A percentile compares a stretch with the other conserved stretches of the same genome.
Conservation (phyloP, 2,888 invertebrate genomes). For the Corbicula japonica region DNA sequence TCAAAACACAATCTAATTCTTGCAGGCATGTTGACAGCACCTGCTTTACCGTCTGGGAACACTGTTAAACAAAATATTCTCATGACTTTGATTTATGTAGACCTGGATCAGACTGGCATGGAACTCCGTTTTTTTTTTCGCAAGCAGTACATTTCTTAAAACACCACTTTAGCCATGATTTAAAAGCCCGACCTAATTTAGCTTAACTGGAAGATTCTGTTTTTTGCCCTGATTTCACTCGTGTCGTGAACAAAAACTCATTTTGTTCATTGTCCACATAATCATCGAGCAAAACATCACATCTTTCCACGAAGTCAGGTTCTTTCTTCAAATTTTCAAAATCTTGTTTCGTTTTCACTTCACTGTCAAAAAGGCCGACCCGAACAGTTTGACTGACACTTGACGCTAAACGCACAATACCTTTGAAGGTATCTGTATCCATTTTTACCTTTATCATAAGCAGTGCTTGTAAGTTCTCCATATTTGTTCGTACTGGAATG, state of each 20-base stretch:
- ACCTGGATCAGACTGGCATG: no score
- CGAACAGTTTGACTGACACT: background rate
- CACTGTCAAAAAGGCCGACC: background rate
- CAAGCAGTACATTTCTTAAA: no score
- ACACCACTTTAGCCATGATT: no score
- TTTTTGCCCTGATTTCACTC: no score
- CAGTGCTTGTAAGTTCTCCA: background rate
- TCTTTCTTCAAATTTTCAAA: background rate
- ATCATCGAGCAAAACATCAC: constrained; percentile 3
- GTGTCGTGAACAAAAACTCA: constrained; percentile 6
- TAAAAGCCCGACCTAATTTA: no score
- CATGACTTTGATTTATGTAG: no score
- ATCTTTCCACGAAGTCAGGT: background rate
- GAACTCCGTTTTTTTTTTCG: no score
- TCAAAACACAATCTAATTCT: no score
- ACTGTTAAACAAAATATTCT: no score
- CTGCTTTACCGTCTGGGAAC: no score
- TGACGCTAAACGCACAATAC: background rate
- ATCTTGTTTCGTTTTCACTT: background rate
- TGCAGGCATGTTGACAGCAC: no score
- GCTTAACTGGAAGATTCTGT: no score
- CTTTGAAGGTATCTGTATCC: background rate
- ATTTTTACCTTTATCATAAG: background rate
- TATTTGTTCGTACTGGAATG: background rate
- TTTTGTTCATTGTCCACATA: background rate